Evolutionary conservation across 2,797 vertebrate species (phyloP).

Genomic region (Heteromormyrus szaboi): DNA sequence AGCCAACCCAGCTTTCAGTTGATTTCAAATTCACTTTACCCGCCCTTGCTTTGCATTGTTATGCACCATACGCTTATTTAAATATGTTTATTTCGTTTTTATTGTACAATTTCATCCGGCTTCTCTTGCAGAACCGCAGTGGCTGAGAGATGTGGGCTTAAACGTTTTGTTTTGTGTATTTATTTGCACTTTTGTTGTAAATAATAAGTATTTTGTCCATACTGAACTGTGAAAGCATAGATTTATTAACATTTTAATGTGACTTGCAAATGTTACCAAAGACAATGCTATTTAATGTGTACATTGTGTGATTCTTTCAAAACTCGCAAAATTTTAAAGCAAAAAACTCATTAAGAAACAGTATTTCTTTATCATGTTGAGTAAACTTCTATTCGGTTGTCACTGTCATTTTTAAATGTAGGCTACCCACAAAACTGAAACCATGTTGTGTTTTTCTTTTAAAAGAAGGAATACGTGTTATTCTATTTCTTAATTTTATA

Average conservation of each 20-base stretch:
- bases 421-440: neutral
- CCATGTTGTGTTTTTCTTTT: slow-evolving; percentile 1
- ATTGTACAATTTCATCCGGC: neutral
- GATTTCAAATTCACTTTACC: neutral
- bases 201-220: slow-evolving; percentile 20
- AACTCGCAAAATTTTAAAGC: neutral
- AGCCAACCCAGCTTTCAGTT: neutral
- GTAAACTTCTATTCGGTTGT: neutral
- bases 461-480: neutral
- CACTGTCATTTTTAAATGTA: slow-evolving; percentile 11
- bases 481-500: neutral
- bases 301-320: slow-evolving; percentile 9
- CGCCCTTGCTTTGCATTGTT: neutral
- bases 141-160: neutral
- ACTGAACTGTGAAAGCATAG: slow-evolving; percentile 24
- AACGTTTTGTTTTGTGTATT: neutral
- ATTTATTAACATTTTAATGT: slow-evolving; percentile 24
- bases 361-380: neutral
- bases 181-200: slow-evolving; percentile 23
- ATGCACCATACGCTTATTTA: neutral
- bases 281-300: slow-evolving; percentile 15
- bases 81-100: neutral
- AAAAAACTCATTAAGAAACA: neutral
- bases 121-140: neutral
- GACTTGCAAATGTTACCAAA: slow-evolving; percentile 20